A percentile compares a stretch with the other conserved stretches of the same genome.
Conservation (phyloP, 2,113 vertebrate species). For the Pelobates fuscus region DNA sequence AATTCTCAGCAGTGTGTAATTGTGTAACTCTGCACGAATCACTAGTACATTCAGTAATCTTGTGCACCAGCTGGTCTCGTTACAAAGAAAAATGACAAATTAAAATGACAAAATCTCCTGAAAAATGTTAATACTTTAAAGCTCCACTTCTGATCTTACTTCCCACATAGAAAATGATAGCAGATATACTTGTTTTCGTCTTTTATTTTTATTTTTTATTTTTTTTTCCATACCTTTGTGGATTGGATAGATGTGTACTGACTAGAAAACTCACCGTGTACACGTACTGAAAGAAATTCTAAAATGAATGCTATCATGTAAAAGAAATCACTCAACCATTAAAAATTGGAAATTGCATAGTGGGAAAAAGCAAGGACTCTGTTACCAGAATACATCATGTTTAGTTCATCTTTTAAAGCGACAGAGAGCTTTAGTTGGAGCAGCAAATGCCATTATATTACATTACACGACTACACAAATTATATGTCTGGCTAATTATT, state of each 20-base stretch:
- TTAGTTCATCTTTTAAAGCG: not conserved
- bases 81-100: constrained; percentile 30
- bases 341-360: constrained; percentile 41
- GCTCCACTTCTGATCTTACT: constrained; percentile 11
- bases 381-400: not conserved
- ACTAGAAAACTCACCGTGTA: constrained; percentile 1
- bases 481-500: too few species aligned
- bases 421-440: not conserved
- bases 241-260: constrained; percentile 17
- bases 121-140: constrained; percentile 3
- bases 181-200: not conserved
- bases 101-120: constrained; percentile 18
- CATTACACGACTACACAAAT: too few species aligned
- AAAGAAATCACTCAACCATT: constrained; percentile 26
- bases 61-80: constrained; percentile 23
- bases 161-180: constrained; percentile 32
- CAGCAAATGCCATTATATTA: too few species aligned
- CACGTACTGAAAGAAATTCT: constrained; percentile 8
- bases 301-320: constrained; percentile 35
- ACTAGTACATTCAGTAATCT: constrained; percentile 17
- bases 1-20: constrained; percentile 30
- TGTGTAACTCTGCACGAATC: constrained; percentile 33
- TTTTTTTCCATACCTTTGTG: constrained; percentile 10
- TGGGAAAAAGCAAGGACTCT: not conserved
- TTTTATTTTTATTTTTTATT: not conserved